These are phyloP conservation scores for Apus apus DNA, from an alignment of 2,113 vertebrate species.

Conservation along the genomic window DNA sequence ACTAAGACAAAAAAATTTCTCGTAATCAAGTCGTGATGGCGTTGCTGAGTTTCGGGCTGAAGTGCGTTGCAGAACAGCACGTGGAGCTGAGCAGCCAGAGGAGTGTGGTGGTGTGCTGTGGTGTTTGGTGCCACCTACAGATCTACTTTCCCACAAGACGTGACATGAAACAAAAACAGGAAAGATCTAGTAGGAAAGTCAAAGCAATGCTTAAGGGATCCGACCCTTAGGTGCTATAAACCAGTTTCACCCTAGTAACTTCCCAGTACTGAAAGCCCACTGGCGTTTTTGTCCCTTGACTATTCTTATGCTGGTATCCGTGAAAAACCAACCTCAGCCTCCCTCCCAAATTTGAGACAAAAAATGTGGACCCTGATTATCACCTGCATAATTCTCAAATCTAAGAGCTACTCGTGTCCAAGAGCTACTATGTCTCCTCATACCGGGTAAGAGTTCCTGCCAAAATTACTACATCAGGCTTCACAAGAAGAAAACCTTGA, in stretches of 20 bases:
- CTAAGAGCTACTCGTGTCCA: background rate
- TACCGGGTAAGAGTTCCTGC: background rate
- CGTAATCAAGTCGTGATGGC: rapidly evolving
- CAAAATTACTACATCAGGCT: background rate
- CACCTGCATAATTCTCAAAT: background rate
- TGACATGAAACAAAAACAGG: background rate
- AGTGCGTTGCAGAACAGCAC: background rate
- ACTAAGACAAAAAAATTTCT: background rate
- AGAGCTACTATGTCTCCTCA: background rate
- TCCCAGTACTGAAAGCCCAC: background rate
- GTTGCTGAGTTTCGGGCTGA: background rate
- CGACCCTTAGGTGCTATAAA: background rate
- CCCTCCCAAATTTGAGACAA: background rate
- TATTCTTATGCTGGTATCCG: background rate
- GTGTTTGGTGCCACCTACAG: constrained; percentile 65
- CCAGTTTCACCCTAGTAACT: background rate
- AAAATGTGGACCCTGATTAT: background rate
- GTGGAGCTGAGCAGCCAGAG: background rate
- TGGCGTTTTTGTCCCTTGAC: background rate
- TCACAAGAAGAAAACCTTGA: background rate
- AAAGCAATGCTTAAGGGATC: background rate
- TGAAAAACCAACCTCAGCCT: background rate
- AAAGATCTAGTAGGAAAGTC: background rate
- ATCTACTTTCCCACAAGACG: background rate
- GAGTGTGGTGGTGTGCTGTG: background rate